phyloP scores from a whole-genome alignment of 2,797 vertebrate species.

The Neostethus bicornis region DNA sequence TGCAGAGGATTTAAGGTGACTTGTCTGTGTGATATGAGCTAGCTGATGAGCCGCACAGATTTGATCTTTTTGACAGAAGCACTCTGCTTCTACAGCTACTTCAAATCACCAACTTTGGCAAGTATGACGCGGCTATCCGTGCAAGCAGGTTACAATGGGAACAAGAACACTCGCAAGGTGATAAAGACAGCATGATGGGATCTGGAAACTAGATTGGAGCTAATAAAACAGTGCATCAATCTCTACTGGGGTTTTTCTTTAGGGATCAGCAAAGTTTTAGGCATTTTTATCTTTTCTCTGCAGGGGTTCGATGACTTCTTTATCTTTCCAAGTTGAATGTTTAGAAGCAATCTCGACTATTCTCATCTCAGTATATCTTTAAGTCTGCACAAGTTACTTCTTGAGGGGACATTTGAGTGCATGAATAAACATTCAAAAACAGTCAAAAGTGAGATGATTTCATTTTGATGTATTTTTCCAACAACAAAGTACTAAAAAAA shows the following conservation, averaged over 20 bases:
- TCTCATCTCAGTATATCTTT: slow-evolving; percentile 31
- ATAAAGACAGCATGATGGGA: slow-evolving; percentile 60
- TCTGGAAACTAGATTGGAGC: slow-evolving; percentile 82
- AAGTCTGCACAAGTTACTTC: slow-evolving; percentile 15
- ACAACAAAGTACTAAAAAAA: too few species aligned
- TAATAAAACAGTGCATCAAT: slow-evolving; percentile 71
- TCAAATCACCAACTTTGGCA: slow-evolving; percentile 55
- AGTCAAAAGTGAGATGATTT: background rate
- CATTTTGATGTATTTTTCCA: too few species aligned
- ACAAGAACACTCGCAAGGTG: slow-evolving; percentile 72
- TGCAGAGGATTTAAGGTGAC: slow-evolving; percentile 69
- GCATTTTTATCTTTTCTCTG: slow-evolving; percentile 1
- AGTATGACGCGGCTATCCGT: slow-evolving; percentile 73
- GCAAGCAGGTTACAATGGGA: slow-evolving; percentile 69
- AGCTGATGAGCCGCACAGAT: slow-evolving; percentile 76
- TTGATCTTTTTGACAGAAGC: slow-evolving; percentile 44
- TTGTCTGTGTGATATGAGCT: slow-evolving; percentile 67
- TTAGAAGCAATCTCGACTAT: slow-evolving; percentile 46
- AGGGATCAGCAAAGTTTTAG: slow-evolving; percentile 34
- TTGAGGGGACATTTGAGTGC: background rate
- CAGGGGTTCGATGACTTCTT: slow-evolving; percentile 45
- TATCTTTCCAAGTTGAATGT: slow-evolving; percentile 52
- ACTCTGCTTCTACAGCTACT: slow-evolving; percentile 63
- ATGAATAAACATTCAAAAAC: background rate
- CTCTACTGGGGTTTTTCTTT: slow-evolving; percentile 75